A percentile compares a stretch with the other conserved stretches of the same genome.
These are phyloP conservation scores for Timema cristinae DNA, from an alignment of 2,888 invertebrate species.

Conservation along the genomic window DNA sequence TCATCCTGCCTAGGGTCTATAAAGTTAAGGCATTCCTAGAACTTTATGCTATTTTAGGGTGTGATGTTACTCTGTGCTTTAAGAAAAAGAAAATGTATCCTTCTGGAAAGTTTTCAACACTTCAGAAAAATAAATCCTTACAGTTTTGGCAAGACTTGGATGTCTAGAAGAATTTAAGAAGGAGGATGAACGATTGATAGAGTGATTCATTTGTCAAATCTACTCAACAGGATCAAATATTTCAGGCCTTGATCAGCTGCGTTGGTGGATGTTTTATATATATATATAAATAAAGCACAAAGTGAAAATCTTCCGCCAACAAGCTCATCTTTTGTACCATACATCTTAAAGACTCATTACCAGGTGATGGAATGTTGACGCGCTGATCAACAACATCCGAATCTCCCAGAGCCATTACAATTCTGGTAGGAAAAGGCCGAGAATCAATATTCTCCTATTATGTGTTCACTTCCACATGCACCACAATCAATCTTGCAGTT, in stretches of 20 bases:
- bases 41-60: neutral
- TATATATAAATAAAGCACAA: neutral
- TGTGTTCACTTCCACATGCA: neutral
- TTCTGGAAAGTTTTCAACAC: neutral
- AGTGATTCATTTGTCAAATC: neutral
- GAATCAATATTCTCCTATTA: neutral
- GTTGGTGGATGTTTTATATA: slow-evolving; percentile 8
- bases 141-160: neutral
- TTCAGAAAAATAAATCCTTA: neutral
- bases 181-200: neutral
- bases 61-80: slow-evolving; percentile 1
- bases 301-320: neutral
- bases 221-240: neutral
- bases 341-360: neutral
- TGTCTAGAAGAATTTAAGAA: neutral
- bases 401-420: slow-evolving; percentile 3
- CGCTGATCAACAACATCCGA: neutral
- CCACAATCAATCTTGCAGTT: neutral
- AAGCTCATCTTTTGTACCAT: neutral
- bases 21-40: neutral
- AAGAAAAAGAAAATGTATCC: neutral
- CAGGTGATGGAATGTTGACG: neutral
- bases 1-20: neutral
- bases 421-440: neutral
- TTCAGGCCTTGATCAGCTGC: neutral